Conservation (phyloP, 2,113 vertebrate species). For the Camelus bactrianus region DNA sequence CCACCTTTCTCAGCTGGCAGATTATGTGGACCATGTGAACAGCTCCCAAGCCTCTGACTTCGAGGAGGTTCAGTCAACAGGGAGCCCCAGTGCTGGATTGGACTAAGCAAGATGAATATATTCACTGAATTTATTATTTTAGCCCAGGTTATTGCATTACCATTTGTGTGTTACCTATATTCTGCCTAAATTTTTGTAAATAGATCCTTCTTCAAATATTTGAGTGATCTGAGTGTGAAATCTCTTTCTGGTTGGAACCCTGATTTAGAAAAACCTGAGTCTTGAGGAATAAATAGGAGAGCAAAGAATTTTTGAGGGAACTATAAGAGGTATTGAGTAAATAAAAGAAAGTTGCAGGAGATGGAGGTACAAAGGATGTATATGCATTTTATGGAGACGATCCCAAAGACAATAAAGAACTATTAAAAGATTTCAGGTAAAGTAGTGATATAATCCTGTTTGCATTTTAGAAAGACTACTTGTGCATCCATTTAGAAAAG, state of each 20-base stretch:
- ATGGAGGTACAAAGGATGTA: not conserved
- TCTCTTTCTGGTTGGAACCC: not conserved
- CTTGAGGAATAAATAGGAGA: not conserved
- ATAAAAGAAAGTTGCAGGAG: not conserved
- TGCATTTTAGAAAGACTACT: constrained; percentile 10
- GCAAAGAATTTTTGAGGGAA: not conserved
- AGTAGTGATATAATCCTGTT: not conserved
- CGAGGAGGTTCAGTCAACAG: fast-evolving
- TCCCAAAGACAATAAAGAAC: not conserved
- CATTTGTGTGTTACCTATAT: not conserved
- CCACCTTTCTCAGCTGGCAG: not conserved
- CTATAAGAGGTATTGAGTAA: not conserved
- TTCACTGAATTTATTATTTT: not conserved
- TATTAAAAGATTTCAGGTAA: not conserved
- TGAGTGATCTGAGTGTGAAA: not conserved
- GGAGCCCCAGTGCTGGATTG: not conserved
- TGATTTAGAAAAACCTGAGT: not conserved
- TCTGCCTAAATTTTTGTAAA: not conserved
- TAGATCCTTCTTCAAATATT: not conserved
- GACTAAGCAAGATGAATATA: not conserved
- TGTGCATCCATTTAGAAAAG: not conserved
- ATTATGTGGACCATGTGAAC: not conserved
- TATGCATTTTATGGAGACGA: not conserved
- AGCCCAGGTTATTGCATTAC: not conserved
- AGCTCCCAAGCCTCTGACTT: not conserved